phyloP scores from a whole-genome alignment of 2,888 invertebrate genomes.

The Hybos culiciformis region DNA sequence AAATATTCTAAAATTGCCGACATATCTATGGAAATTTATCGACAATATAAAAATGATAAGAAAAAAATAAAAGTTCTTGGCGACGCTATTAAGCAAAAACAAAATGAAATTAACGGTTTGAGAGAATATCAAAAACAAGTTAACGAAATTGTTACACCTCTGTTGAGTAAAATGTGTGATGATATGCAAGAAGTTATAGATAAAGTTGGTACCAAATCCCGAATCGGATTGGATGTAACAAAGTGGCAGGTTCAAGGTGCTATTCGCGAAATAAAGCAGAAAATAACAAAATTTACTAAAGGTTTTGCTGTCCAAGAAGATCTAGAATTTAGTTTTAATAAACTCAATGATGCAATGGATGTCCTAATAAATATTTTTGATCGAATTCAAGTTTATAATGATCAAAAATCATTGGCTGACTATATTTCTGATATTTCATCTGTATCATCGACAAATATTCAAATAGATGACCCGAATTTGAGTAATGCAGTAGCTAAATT shows the following conservation, averaged over 20 bases:
- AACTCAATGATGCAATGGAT: background rate
- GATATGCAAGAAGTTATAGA: background rate
- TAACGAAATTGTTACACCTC: background rate
- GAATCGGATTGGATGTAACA: background rate
- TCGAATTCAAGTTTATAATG: background rate
- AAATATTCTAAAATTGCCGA: no score
- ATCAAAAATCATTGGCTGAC: background rate
- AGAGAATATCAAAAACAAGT: background rate
- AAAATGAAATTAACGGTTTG: background rate
- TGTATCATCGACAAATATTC: background rate
- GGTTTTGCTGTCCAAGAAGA: background rate
- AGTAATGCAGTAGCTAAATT: background rate
- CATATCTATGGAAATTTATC: background rate
- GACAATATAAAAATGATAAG: background rate
- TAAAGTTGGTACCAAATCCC: background rate
- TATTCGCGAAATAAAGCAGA: background rate
- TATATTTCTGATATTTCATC: background rate
- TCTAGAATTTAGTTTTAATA: background rate
- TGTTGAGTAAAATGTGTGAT: background rate
- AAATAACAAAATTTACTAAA: background rate
- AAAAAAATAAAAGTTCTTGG: background rate
- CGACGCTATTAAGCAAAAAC: background rate
- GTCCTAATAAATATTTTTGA: background rate
- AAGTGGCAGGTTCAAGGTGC: background rate
- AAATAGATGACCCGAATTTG: background rate